These are phyloP conservation scores for Trogon surrucura DNA, from an alignment of 2,113 vertebrate species.

Conservation along the genomic window DNA sequence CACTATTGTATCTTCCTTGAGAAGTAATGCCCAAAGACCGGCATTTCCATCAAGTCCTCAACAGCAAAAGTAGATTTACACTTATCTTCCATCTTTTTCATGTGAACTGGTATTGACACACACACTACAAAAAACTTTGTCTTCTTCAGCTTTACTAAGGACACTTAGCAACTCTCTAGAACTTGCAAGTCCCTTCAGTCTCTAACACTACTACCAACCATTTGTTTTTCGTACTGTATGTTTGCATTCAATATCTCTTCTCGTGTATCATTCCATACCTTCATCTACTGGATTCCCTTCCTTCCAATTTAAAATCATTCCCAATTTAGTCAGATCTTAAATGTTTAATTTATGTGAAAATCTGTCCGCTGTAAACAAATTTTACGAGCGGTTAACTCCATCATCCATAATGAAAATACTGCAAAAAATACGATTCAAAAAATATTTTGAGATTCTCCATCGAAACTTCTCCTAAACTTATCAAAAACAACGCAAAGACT, in stretches of 20 bases:
- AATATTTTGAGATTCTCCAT: background rate
- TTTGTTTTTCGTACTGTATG: background rate
- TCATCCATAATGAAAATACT: background rate
- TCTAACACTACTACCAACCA: background rate
- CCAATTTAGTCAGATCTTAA: background rate
- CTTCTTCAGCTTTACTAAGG: background rate
- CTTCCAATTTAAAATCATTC: background rate
- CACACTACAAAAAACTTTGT: background rate
- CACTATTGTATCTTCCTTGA: background rate
- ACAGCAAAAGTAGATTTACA: background rate
- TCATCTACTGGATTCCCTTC: background rate
- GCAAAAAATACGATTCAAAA: background rate
- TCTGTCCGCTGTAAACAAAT: background rate
- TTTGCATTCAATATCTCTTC: background rate
- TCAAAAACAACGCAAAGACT: background rate
- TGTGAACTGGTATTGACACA: background rate
- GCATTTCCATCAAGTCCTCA: background rate
- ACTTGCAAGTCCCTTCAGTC: background rate
- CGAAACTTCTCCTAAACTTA: background rate
- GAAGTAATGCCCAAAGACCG: background rate
- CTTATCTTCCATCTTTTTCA: background rate
- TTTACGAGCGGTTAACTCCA: background rate
- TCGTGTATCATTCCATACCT: background rate
- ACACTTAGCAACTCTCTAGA: background rate
- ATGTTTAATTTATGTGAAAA: background rate